Percentiles rank a stretch among this genome's conserved stretches.
Conservation (phyloP, 2,113 vertebrate species). For the Nyctereutes procyonoides region DNA sequence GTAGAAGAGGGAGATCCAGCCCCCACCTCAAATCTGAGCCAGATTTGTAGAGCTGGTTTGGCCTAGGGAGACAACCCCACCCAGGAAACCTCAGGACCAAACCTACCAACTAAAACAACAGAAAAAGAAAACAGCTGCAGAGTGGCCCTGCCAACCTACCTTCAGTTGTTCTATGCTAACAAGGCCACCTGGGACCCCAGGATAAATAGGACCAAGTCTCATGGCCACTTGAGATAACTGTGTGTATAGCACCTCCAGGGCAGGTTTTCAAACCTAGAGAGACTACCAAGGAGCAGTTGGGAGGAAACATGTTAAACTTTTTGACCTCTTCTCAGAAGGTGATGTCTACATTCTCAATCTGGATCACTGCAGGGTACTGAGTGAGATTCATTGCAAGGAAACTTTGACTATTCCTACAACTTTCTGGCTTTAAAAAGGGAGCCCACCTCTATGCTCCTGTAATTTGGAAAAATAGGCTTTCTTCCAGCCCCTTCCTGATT, state of each 20-base stretch:
- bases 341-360: not conserved
- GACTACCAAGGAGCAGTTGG: not conserved
- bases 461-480: not conserved
- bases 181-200: constrained; percentile 24
- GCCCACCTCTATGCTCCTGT: not conserved
- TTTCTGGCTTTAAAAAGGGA: constrained; percentile 7
- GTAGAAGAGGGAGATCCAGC: not conserved
- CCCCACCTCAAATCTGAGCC: not conserved
- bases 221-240: not conserved
- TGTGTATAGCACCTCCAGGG: not conserved
- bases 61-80: not conserved
- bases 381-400: not conserved
- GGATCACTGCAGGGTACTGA: not conserved
- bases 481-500: not conserved
- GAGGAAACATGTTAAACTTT: not conserved
- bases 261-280: not conserved
- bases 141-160: not conserved
- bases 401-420: not conserved
- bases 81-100: constrained; percentile 23
- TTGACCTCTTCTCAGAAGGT: not conserved
- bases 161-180: constrained; percentile 39
- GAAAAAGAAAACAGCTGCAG: not conserved
- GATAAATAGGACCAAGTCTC: not conserved
- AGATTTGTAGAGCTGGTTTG: not conserved
- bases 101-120: constrained; percentile 36